Base-by-base conservation (phyloP, 2,797 vertebrate genomes). In the Aldrovandia affinis region DNA sequence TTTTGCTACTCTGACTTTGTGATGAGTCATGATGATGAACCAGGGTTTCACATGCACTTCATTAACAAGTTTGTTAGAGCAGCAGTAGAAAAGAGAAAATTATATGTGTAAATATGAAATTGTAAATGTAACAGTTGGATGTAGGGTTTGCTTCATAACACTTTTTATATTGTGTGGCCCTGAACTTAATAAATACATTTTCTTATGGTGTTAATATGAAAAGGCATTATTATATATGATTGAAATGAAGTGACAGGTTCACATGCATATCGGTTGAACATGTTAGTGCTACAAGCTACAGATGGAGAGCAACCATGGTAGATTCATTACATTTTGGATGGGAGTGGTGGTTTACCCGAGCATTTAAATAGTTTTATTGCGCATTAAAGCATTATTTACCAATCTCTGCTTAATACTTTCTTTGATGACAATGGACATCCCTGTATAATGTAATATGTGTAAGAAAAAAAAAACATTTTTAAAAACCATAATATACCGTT, bases 321-420 rank as follows among this genome's bases (percentile, higher is more conserved):
- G 70, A 14, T n/a, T 44, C 15, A 47, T 25, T 44, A 42, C 10
- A 77, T 77, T 47, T 77, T 44, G 73, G 42, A 10, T 25, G 73
- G 68, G 73, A 77, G 9, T 20, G 73, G 42, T 44, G 20, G 15
- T 39, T 39, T 30, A 20, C 36, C 3, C 33, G 55, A 47, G 18
- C 42, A 75, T 25, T 44, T n/a, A 77, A 44, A 25, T 42, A 47
- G 25, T 44, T 47, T 77, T n/a, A 77, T 47, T 42, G 42, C 12
- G 42, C 39, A 77, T 77, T 77, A 77, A 77, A 47, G 25, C 42
- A 77, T 77, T 47, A 77, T 77, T 77, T 7, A 77, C 39, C 12
- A 42, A 44, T 20, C 10, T 44, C 73, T 77, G 42, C 8, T n/a
- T 28, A 77, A n/a, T n/a, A n/a, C 8, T 7, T 14, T 77, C 42